phyloP scores from a whole-genome alignment of 2,888 invertebrate species.

The Bimastos eiseni region DNA sequence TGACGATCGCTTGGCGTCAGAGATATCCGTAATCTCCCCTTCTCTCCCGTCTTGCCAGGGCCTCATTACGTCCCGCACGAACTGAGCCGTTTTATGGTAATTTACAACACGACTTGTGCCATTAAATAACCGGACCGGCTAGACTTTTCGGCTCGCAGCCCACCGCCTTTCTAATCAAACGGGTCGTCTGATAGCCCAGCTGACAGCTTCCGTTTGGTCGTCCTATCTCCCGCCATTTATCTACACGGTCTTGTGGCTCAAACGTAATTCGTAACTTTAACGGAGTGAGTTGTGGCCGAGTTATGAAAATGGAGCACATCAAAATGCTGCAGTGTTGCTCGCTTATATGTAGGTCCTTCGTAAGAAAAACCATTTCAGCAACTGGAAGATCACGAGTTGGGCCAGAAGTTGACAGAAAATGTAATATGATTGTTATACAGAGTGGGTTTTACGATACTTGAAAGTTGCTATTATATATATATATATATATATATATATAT shows the following conservation, averaged over 20 bases:
- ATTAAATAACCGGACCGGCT: background rate
- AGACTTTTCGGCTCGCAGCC: slow-evolving; percentile 3
- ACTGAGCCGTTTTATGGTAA: background rate
- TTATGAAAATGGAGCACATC: background rate
- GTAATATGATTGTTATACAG: no score
- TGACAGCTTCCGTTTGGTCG: background rate
- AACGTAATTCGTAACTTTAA: background rate
- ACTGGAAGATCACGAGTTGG: background rate
- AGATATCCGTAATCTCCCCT: background rate
- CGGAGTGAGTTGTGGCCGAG: background rate
- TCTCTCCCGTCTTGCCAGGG: background rate
- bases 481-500: no score
- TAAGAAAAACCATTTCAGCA: background rate
- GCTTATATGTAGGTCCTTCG: background rate
- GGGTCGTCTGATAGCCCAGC: background rate
- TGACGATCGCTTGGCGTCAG: background rate
- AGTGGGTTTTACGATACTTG: no score
- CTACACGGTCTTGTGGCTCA: background rate
- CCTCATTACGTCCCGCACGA: background rate
- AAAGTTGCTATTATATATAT: no score
- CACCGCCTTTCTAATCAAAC: background rate
- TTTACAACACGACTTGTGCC: background rate
- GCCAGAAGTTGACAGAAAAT: no score
- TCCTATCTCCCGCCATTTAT: background rate
- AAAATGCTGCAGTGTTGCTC: background rate